Conservation (phyloP, 2,888 invertebrate species). For the Nomada goodeniana region DNA sequence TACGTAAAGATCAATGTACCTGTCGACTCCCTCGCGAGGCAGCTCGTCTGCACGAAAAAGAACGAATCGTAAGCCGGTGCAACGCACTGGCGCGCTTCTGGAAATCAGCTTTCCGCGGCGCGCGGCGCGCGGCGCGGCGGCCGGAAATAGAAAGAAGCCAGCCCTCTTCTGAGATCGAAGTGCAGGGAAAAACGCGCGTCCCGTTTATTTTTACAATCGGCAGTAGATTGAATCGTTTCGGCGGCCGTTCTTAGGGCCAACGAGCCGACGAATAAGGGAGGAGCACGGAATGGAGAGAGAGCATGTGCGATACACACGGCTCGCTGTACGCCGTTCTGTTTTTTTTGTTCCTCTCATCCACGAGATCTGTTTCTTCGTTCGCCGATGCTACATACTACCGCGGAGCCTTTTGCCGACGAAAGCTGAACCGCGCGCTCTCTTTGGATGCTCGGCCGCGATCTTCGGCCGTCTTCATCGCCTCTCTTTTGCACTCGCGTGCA, state of each 20-base stretch:
- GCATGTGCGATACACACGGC: constrained; percentile 82
- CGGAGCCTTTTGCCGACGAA: constrained; percentile 73
- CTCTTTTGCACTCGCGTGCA: neutral
- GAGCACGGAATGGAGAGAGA: constrained; percentile 39
- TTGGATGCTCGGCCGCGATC: constrained; percentile 68
- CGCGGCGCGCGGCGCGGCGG: constrained; percentile 19
- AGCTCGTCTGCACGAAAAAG: neutral
- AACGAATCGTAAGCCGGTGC: constrained; percentile 25
- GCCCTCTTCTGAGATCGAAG: constrained; percentile 75
- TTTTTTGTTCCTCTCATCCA: constrained; percentile 81
- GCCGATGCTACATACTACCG: constrained; percentile 57
- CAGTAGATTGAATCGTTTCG: constrained; percentile 77
- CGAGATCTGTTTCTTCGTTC: constrained; percentile 78
- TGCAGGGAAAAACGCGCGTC: constrained; percentile 56
- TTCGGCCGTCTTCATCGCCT: constrained; percentile 14
- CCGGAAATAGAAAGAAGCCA: constrained; percentile 71
- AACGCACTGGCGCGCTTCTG: constrained; percentile 41
- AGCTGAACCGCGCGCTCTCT: constrained; percentile 64
- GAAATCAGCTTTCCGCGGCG: constrained; percentile 57
- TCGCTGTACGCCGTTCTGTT: constrained; percentile 73
- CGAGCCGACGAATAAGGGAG: constrained; percentile 1
- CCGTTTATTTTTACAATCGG: constrained; percentile 80
- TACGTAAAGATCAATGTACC: constrained; percentile 51
- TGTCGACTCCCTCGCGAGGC: constrained; percentile 31
- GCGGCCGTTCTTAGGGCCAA: constrained; percentile 41